Percentiles rank a stretch among this genome's conserved stretches.
phyloP scores from a whole-genome alignment of 2,888 invertebrate species.

The Archips crataeganus region DNA sequence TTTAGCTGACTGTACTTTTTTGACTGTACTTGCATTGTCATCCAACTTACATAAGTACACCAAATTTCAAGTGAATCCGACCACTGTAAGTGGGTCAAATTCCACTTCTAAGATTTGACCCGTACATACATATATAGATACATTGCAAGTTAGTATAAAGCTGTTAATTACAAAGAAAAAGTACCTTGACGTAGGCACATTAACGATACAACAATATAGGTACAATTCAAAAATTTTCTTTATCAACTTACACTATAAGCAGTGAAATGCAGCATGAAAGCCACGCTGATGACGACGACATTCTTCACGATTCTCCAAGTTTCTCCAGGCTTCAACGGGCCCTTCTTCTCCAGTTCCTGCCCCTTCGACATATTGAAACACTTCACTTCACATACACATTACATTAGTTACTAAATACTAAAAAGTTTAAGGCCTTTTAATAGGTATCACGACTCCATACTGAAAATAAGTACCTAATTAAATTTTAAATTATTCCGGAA shows the following conservation, averaged over 20 bases:
- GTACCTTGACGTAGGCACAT: too few species aligned
- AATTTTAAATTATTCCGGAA: neutral
- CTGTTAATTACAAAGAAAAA: too few species aligned
- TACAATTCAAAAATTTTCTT: neutral
- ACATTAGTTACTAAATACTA: neutral
- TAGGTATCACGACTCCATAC: neutral
- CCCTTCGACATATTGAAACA: slow-evolving; percentile 22
- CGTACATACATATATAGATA: too few species aligned
- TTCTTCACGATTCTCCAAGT: slow-evolving; percentile 79
- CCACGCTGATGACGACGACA: slow-evolving; percentile 84
- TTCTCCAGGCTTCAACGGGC: slow-evolving; percentile 57
- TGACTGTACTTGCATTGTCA: too few species aligned
- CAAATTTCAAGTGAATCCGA: too few species aligned
- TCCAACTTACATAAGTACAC: too few species aligned
- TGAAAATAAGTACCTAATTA: neutral
- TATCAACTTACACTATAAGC: slow-evolving; percentile 80
- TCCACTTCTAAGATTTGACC: too few species aligned
- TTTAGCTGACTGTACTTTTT: too few species aligned
- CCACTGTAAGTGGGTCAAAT: too few species aligned
- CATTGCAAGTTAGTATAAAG: too few species aligned
- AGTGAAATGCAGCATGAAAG: slow-evolving; percentile 89
- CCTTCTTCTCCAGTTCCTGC: slow-evolving; percentile 46
- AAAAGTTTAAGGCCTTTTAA: neutral
- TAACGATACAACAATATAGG: too few species aligned
- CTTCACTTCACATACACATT: slow-evolving; percentile 22